Base-by-base conservation (phyloP, 2,888 invertebrate species). In the Antheraea assamensis region DNA sequence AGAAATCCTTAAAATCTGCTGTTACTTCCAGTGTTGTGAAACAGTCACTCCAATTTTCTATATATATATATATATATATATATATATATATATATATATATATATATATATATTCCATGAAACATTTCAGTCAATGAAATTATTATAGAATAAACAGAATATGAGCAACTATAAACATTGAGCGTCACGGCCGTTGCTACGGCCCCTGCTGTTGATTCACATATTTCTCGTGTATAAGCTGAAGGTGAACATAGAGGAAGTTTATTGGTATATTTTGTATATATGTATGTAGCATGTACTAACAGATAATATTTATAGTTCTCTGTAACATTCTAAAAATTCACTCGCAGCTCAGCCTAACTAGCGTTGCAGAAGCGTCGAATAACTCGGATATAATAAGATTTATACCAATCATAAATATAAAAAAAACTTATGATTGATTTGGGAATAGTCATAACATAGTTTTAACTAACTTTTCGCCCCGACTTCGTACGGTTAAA, bases 121-220 rank as follows among this genome's bases (percentile, higher is more conserved):
- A 90, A 88, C 82, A 86, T 88, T 90, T 87, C 87, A 90, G 89
- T 91, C 88, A 90, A 89, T 91, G 88, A 92, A 92, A 92, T 92
- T 89, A 91, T 91, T 90, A 88, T 84, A 89, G 85, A 88, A 87
- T 92, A 93, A 92, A 91, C 90, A 88, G 82, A 85, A 88, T 88
- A 90, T 88, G 88, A 89, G 80, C 82, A 82, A 89, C 85, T 88
- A 90, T 90, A 92, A 90, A 92, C 89, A 90, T 78, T 75, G 75
- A 76, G 79, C 91, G 88, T 90, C 92, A 91, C 85, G 88, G 85
- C 84, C 85, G 92, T 92, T 91, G 88, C 92, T 88, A 91, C 81
- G 89, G 81, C 82, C 83, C 76, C 79, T 83, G 82, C 80, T 84
- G 88, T 88, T 90, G 88, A 90, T 87, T 89, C 89, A 92, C 86